Percentiles rank a stretch among this genome's conserved stretches.
phyloP scores from a whole-genome alignment of 2,888 invertebrate genomes.

The Hypercompe scribonia region DNA sequence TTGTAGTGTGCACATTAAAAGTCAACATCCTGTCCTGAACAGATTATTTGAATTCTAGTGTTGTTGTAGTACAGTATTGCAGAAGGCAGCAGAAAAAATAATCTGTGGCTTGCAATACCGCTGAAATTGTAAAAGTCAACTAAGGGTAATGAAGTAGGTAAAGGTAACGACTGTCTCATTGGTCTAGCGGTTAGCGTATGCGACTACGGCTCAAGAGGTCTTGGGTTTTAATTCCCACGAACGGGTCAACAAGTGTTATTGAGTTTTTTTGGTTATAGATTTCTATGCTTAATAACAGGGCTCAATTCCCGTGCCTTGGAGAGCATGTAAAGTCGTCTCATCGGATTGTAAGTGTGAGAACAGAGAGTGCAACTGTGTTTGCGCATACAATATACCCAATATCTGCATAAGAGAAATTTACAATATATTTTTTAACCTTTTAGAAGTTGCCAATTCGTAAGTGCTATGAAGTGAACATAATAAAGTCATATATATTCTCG shows the following conservation, averaged over 20 bases:
- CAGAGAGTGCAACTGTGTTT: no score
- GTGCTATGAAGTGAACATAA: constrained; percentile 28
- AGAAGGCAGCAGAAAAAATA: constrained; percentile 23
- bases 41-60: background rate
- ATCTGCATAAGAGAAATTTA: background rate
- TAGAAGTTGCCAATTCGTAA: constrained; percentile 25
- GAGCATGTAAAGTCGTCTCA: no score
- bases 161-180: constrained; percentile 26
- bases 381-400: background rate
- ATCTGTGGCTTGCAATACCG: constrained; percentile 41
- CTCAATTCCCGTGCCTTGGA: no score
- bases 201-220: no score
- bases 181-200: no score
- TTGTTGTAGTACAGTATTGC: background rate
- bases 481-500: constrained; percentile 20
- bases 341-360: no score
- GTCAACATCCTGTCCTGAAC: background rate
- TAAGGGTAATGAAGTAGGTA: constrained; percentile 46
- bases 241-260: no score
- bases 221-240: no score
- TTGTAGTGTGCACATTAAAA: background rate
- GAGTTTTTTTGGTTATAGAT: no score
- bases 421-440: constrained; percentile 14
- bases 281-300: no score
- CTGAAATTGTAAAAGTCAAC: constrained; percentile 46